Evolutionary conservation across 1,140 invertebrate genomes (phyloP).

Genomic region (Neelides sp.): DNA sequence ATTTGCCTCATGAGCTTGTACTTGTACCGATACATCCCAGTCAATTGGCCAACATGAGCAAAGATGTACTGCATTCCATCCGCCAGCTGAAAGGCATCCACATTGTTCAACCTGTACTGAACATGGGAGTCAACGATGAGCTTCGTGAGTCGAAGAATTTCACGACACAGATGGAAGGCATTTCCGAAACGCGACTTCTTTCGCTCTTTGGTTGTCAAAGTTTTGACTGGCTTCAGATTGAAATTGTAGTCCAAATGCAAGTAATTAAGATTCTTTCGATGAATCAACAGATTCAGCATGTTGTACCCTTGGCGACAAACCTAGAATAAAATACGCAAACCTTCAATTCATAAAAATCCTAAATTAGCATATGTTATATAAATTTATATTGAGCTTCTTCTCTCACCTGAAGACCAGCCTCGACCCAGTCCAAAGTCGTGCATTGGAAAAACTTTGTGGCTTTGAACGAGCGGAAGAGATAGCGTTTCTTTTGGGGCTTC

Average conservation of each 20-base stretch:
- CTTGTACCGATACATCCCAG: conserved; percentile 99
- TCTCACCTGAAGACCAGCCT: conserved; percentile 66
- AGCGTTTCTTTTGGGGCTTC: conserved; percentile 96
- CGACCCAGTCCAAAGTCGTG: conserved; percentile 98
- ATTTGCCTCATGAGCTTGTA: conserved; percentile 99
- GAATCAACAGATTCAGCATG: conserved; percentile 97
- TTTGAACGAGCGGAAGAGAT: conserved; percentile 97
- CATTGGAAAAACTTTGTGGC: conserved; percentile 99
- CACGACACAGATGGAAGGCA: conserved; percentile 97
- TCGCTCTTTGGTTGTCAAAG: conserved; percentile 95
- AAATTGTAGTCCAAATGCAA: conserved; percentile 99
- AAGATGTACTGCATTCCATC: conserved; percentile 99
- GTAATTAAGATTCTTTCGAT: conserved; percentile 98
- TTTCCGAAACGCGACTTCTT: conserved; percentile 99
- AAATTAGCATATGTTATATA: neutral
- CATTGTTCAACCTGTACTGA: conserved; percentile 96
- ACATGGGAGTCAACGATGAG: conserved; percentile 98
- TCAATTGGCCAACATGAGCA: conserved; percentile 96
- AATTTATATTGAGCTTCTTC: neutral
- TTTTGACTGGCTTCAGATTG: conserved; percentile 98
- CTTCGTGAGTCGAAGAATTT: conserved; percentile 94
- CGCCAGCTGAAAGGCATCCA: conserved; percentile 95
- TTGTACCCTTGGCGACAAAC: conserved; percentile 99
- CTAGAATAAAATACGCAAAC: conserved; percentile 41
- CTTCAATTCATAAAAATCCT: neutral